Evolutionary conservation across 2,888 invertebrate species (phyloP).

Genomic region (Eurois occulta): DNA sequence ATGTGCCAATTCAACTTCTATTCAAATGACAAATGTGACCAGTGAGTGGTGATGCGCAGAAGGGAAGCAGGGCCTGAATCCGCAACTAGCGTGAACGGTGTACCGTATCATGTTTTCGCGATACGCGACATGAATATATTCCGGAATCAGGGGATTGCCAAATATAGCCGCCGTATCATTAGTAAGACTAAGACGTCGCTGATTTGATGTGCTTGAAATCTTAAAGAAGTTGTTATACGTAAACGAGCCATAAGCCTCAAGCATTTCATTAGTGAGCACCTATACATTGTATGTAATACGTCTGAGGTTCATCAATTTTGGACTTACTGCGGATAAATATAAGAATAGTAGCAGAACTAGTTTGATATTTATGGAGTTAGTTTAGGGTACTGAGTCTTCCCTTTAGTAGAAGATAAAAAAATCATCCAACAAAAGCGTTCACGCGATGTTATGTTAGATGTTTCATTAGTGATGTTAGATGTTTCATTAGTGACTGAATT

Average conservation of each 20-base stretch:
- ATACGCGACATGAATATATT: slow-evolving; percentile 70
- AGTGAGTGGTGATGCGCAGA: slow-evolving; percentile 56
- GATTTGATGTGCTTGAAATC: slow-evolving; percentile 57
- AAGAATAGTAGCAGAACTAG: background rate
- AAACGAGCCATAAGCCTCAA: slow-evolving; percentile 39
- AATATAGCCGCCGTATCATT: slow-evolving; percentile 59
- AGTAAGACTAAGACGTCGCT: slow-evolving; percentile 39
- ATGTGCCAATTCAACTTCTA: slow-evolving; percentile 31
- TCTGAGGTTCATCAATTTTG: slow-evolving; percentile 3
- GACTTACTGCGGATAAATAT: background rate
- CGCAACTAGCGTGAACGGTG: slow-evolving; percentile 59
- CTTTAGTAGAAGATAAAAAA: background rate
- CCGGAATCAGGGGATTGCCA: slow-evolving; percentile 52
- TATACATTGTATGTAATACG: background rate
- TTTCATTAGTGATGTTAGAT: background rate
- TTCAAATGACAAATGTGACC: slow-evolving; percentile 71
- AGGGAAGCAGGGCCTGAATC: slow-evolving; percentile 70
- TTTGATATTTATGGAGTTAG: background rate
- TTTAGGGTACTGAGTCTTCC: background rate
- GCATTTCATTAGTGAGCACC: slow-evolving; percentile 32
- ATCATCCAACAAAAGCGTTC: background rate
- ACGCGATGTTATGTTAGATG: background rate
- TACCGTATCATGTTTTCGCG: slow-evolving; percentile 62
- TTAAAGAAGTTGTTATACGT: slow-evolving; percentile 39
- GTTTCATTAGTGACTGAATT: background rate